A percentile compares a stretch with the other conserved stretches of the same genome.
phyloP scores from a whole-genome alignment of 2,113 vertebrate species.

The Nycticebus coucang region DNA sequence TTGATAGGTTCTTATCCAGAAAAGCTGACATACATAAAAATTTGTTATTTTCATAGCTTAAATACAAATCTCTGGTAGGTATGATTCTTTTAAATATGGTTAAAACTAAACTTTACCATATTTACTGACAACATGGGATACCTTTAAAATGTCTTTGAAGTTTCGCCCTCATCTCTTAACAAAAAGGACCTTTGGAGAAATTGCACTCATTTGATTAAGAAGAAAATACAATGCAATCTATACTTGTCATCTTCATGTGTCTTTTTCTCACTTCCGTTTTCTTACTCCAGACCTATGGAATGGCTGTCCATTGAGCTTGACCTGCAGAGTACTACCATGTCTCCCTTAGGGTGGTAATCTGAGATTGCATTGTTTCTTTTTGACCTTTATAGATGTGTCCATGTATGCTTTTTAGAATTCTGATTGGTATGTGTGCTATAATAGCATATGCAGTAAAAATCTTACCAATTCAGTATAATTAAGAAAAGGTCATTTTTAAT shows the following conservation, averaged over 20 bases:
- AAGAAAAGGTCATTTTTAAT: conserved; percentile 2
- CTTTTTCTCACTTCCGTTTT: background rate
- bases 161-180: background rate
- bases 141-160: background rate
- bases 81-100: background rate
- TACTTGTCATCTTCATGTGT: background rate
- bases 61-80: background rate
- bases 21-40: background rate
- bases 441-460: background rate
- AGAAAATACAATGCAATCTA: background rate
- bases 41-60: background rate
- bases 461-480: background rate
- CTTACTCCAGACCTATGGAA: background rate
- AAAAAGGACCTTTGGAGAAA: background rate
- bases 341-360: background rate
- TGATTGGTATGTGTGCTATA: background rate
- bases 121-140: background rate
- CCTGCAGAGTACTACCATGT: background rate
- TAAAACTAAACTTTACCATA: background rate
- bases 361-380: background rate
- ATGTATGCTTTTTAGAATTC: background rate
- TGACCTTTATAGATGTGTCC: background rate
- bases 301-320: background rate
- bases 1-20: background rate
- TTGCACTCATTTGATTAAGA: background rate